Evolutionary conservation across 2,797 vertebrate genomes (phyloP), one percentile per base, ranked within the genome.

Genomic region (Neomorphus geoffroyi): DNA sequence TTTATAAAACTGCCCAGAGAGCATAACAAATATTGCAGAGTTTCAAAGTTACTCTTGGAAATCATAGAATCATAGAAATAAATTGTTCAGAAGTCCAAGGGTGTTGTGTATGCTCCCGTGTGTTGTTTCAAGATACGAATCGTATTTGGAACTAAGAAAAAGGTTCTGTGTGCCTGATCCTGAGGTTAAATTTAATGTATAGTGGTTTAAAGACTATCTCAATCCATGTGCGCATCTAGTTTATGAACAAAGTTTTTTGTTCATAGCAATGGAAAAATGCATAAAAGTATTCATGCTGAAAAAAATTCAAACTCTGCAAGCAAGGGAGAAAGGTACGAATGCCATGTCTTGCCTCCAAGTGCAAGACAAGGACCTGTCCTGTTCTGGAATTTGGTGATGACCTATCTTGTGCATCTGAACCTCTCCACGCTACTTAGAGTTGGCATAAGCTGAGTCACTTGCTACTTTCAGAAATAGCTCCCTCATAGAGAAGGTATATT

Each of bases 381-480:
- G 7, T 46, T 80, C 71, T 90, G 67, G 43, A 92, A 84, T 71
- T 72, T 57, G 53, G 6, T 1, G 1, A 32, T 62, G 74, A 79
- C 35, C 56, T 30, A 43, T 88, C 61, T 61, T 86, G 67, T 2
- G 2, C 88, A 80, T 50, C 48, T 85, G 69, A 92, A 66, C 27
- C 46, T 53, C 83, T 90, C 26, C 54, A 41, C 45, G 11, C 27
- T 56, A 18, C 65, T 82, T 78, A 89, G 56, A 78, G 64, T 37
- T 86, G 53, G n/a, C 48, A 77, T 80, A 86, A 90, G 61, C 33
- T 33, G 75, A 92, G 80, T 81, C 57, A 80, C 53, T 94, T 58
- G 75, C 58, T 93, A 19, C 91, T 95, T 92, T 90, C 86, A 86
- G 61, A 81, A 79, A 69, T 39, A 94, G 43, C 75, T 95, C 67